These are phyloP conservation scores for Arctocebus calabarensis DNA, from an alignment of 2,797 vertebrate genomes.

Conservation along the genomic window DNA sequence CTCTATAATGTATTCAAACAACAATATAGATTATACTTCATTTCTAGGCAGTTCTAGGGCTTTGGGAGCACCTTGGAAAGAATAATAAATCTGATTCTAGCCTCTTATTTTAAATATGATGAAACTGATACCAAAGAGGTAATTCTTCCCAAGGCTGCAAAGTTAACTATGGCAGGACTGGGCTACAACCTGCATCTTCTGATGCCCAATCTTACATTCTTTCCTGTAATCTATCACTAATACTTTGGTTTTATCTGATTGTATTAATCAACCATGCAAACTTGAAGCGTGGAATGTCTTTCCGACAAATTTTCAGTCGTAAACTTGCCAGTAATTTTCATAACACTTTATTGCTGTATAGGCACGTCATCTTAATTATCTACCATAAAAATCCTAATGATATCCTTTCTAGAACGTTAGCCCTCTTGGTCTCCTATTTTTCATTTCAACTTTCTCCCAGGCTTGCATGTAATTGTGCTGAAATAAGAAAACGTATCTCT, in stretches of 20 bases:
- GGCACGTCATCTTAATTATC: not conserved
- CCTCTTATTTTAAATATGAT: not conserved
- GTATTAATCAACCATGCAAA: not conserved
- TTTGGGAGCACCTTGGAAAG: not conserved
- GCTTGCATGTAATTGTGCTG: not conserved
- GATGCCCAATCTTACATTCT: not conserved
- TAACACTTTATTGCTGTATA: not conserved
- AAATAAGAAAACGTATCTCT: not conserved
- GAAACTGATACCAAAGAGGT: not conserved
- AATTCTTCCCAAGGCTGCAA: not conserved
- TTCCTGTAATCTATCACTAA: not conserved
- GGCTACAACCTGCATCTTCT: not conserved
- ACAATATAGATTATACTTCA: not conserved
- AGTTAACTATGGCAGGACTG: not conserved
- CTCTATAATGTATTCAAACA: not conserved
- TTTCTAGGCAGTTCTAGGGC: not conserved
- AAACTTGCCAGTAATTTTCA: not conserved
- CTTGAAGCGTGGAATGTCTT: not conserved
- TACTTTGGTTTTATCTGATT: not conserved
- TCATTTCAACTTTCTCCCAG: not conserved
- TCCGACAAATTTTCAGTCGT: not conserved
- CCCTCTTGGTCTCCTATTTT: not conserved
- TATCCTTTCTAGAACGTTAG: not conserved
- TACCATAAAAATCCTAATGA: not conserved
- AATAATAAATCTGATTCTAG: not conserved